These are phyloP conservation scores for Cataglyphis albicans DNA, from an alignment of 2,888 invertebrate genomes.

Conservation along the genomic window DNA sequence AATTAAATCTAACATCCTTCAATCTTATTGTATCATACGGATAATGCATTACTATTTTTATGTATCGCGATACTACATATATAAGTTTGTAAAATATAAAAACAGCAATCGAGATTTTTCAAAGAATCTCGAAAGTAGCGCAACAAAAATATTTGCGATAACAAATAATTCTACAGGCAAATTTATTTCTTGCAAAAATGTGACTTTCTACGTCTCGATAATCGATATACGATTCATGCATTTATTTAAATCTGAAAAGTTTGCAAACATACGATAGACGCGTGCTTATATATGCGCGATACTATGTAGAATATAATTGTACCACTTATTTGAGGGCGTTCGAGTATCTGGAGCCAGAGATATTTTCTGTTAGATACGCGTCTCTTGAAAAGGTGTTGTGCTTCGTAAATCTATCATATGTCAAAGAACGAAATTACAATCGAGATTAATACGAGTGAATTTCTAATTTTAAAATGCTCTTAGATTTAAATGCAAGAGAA, in stretches of 20 bases:
- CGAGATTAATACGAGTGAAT: conserved; percentile 41
- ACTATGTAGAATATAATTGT: conserved; percentile 65
- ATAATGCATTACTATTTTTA: background rate
- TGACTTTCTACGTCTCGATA: background rate
- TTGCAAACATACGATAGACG: conserved; percentile 38
- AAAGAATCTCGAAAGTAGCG: background rate
- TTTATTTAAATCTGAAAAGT: conserved; percentile 54
- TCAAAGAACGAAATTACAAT: conserved; percentile 66
- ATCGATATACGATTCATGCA: conserved; percentile 12
- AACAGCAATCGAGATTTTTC: background rate
- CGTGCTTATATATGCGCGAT: conserved; percentile 1
- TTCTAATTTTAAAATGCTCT: conserved; percentile 34
- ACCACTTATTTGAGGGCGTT: conserved; percentile 69
- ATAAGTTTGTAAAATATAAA: background rate
- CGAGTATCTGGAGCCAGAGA: conserved; percentile 12
- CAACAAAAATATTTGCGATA: background rate
- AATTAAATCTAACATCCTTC: background rate
- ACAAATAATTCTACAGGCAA: conserved; percentile 6
- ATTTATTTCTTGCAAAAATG: background rate
- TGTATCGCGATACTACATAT: background rate
- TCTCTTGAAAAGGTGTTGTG: conserved; percentile 44
- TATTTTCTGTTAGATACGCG: background rate
- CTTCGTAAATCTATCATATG: conserved; percentile 63
- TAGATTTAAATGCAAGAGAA: conserved; percentile 45
- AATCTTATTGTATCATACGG: background rate